A percentile compares a stretch with the other conserved stretches of the same genome.
Conservation (phyloP, 2,113 vertebrate genomes). For the Oreocharis arfaki region DNA sequence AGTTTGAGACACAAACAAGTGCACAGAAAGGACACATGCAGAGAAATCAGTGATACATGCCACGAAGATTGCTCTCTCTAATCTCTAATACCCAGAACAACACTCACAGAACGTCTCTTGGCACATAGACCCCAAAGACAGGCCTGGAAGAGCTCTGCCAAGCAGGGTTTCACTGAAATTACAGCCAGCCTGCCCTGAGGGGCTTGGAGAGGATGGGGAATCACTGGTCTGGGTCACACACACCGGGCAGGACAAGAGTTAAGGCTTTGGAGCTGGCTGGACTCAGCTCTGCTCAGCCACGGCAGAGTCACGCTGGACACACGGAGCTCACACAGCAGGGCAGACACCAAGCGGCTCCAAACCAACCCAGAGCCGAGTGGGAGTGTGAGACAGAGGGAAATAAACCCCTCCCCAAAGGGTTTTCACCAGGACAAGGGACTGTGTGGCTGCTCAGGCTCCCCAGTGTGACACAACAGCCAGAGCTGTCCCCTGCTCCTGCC, state of each 20-base stretch:
- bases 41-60: neutral
- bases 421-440: neutral
- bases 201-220: neutral
- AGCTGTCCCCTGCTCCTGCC: neutral
- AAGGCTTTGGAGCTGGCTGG: neutral
- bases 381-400: neutral
- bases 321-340: neutral
- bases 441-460: neutral
- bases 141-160: neutral
- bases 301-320: neutral
- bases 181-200: neutral
- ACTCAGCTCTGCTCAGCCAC: neutral
- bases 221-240: neutral
- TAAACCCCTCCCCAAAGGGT: neutral
- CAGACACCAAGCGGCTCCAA: neutral
- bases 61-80: neutral
- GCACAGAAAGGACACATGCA: conserved; percentile 54
- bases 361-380: neutral
- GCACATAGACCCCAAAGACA: neutral
- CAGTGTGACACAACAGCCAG: neutral
- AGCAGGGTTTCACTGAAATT: neutral
- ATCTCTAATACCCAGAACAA: neutral
- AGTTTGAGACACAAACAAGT: conserved; percentile 3
- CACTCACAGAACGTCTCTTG: neutral
- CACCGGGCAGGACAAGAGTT: neutral